A percentile compares a stretch with the other conserved stretches of the same genome.
These are phyloP conservation scores for Ganaspis brasiliensis DNA, from an alignment of 2,888 invertebrate species.

Conservation along the genomic window DNA sequence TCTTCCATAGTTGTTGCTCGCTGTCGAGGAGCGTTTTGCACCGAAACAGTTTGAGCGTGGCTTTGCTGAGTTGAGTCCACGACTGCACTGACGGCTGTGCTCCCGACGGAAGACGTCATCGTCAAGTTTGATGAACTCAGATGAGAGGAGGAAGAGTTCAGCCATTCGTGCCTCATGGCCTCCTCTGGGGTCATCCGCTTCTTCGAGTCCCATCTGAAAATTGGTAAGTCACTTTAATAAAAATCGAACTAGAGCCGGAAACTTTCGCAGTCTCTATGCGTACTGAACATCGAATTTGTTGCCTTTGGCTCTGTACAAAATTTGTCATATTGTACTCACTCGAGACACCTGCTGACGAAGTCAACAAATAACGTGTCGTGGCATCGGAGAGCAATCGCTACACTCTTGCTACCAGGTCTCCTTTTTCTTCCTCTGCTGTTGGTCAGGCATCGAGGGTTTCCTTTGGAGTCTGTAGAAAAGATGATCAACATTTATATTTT, in stretches of 20 bases:
- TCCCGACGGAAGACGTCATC: conserved; percentile 65
- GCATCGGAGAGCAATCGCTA: conserved; percentile 91
- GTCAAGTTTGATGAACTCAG: conserved; percentile 70
- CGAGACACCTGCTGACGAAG: conserved; percentile 94
- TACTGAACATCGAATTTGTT: no score
- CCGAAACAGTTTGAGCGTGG: conserved; percentile 47
- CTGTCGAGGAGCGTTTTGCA: conserved; percentile 78
- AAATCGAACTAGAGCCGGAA: no score
- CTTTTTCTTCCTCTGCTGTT: conserved; percentile 97
- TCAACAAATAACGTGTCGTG: conserved; percentile 94
- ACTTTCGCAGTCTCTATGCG: no score
- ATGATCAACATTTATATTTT: no score
- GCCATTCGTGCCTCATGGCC: conserved; percentile 94
- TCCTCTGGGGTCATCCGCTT: conserved; percentile 95
- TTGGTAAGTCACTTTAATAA: background rate
- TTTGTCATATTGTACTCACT: no score
- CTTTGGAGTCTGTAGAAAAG: conserved; percentile 89
- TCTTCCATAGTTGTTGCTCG: conserved; percentile 82
- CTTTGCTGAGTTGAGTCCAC: conserved; percentile 56
- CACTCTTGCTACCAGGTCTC: conserved; percentile 91
- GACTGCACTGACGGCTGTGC: conserved; percentile 65
- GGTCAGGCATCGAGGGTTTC: conserved; percentile 93
- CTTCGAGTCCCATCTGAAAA: conserved; percentile 93
- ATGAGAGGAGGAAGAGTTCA: conserved; percentile 83
- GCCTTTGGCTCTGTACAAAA: no score